Conservation (phyloP, 2,113 vertebrate species). For the Morphnarchus princeps region DNA sequence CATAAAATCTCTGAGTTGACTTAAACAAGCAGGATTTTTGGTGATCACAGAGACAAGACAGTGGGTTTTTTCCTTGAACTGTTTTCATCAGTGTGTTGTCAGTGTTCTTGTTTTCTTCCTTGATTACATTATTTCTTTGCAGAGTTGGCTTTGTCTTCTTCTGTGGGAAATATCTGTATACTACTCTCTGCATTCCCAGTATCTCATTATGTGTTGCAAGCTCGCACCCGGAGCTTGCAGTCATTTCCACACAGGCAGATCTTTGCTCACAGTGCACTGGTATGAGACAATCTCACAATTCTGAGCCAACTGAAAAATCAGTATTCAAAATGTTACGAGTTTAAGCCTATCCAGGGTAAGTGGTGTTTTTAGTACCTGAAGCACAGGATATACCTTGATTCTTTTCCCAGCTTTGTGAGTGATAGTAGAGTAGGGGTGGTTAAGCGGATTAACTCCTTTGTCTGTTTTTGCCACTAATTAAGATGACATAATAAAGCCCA, state of each 20-base stretch:
- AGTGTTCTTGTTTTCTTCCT: not conserved
- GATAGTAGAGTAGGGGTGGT: not conserved
- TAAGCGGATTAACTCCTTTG: not conserved
- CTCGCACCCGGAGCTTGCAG: not conserved
- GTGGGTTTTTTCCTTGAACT: not conserved
- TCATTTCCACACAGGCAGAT: not conserved
- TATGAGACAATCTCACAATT: not conserved
- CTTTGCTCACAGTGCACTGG: not conserved
- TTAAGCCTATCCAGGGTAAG: not conserved
- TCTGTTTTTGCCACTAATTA: not conserved
- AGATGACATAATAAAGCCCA: not conserved
- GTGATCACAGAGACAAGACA: not conserved
- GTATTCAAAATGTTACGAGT: not conserved
- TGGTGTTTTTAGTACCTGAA: not conserved
- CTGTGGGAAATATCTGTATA: not conserved
- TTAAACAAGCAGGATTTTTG: conserved; percentile 2
- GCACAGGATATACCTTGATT: not conserved
- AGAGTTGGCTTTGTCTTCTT: not conserved
- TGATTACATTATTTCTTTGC: not conserved
- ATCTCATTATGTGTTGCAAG: not conserved
- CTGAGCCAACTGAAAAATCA: not conserved
- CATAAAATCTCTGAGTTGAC: conserved; percentile 15
- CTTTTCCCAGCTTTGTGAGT: not conserved
- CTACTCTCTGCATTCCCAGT: not conserved
- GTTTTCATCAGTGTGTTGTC: not conserved